A percentile compares a stretch with the other conserved stretches of the same genome.
These are phyloP conservation scores for mouse (Mus musculus) DNA, from an alignment of 2,113 vertebrate species.

Conservation along the genomic window DNA sequence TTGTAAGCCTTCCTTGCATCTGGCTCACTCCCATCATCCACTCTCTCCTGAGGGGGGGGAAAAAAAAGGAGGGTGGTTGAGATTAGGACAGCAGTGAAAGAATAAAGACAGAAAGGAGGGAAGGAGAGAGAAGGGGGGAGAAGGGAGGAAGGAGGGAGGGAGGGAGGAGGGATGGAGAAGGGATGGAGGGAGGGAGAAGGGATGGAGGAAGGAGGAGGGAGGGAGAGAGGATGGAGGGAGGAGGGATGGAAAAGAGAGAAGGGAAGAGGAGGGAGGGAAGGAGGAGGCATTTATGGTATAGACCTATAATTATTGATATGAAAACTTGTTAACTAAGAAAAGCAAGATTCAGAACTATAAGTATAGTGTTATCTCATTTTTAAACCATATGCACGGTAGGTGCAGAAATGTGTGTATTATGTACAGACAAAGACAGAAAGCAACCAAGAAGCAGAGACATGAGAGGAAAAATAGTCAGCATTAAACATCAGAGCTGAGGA, in stretches of 20 bases:
- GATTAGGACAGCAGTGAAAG: neutral
- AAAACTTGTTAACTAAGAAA: conserved; percentile 44
- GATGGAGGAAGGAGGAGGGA: too few species aligned
- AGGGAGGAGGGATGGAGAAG: too few species aligned
- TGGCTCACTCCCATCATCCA: neutral
- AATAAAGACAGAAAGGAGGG: neutral
- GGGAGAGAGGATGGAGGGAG: too few species aligned
- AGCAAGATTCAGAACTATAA: neutral
- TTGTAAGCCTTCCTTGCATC: neutral
- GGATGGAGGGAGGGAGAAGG: too few species aligned
- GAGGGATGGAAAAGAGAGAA: rapidly evolving
- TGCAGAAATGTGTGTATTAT: neutral
- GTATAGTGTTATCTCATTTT: neutral
- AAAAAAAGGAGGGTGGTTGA: neutral
- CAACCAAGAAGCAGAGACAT: neutral
- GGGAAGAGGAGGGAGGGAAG: neutral
- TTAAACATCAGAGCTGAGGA: conserved; percentile 11
- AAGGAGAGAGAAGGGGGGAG: too few species aligned
- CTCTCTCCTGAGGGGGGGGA: neutral
- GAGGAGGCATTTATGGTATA: neutral
- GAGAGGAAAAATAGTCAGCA: neutral
- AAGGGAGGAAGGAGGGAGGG: too few species aligned
- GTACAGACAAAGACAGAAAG: neutral
- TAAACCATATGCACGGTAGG: neutral
- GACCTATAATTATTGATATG: neutral